phyloP scores from a whole-genome alignment of 1,140 invertebrate genomes.

The Lepidurus apus region DNA sequence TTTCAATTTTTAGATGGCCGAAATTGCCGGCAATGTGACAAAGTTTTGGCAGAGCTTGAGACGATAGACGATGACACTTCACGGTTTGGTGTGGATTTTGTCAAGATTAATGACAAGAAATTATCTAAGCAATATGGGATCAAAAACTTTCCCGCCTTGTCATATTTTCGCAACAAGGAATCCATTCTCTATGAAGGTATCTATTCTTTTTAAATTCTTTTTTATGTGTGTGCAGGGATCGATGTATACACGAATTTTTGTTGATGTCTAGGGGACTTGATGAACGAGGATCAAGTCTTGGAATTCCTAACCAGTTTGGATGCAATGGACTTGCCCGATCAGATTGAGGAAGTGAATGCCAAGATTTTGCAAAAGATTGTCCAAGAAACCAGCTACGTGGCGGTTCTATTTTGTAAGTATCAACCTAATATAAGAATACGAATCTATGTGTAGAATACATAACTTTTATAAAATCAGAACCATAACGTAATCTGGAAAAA shows the following conservation, averaged over 20 bases:
- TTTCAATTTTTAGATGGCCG: slow-evolving; percentile 62
- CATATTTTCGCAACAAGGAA: slow-evolving; percentile 88
- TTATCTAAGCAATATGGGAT: slow-evolving; percentile 91
- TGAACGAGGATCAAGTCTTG: slow-evolving; percentile 84
- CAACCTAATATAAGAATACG: no score
- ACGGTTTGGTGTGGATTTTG: slow-evolving; percentile 57
- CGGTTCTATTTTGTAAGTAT: slow-evolving; percentile 89
- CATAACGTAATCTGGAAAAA: no score
- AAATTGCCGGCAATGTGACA: slow-evolving; percentile 86
- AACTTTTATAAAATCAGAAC: no score
- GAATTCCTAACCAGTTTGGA: slow-evolving; percentile 89
- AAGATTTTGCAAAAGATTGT: slow-evolving; percentile 87
- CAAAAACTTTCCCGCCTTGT: slow-evolving; percentile 86
- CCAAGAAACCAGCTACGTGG: slow-evolving; percentile 85
- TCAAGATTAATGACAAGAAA: slow-evolving; percentile 90
- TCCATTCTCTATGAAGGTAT: slow-evolving; percentile 86
- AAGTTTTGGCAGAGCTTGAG: slow-evolving; percentile 81
- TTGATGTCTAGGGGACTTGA: slow-evolving; percentile 70
- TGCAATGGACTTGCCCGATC: slow-evolving; percentile 89
- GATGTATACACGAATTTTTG: not conserved
- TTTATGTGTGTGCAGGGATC: not conserved
- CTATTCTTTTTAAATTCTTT: slow-evolving; percentile 28
- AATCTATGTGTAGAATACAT: no score
- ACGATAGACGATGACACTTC: slow-evolving; percentile 93
- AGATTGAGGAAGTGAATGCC: slow-evolving; percentile 90